Evolutionary conservation across 2,888 invertebrate genomes (phyloP).

Genomic region (Drosophila pegasa): DNA sequence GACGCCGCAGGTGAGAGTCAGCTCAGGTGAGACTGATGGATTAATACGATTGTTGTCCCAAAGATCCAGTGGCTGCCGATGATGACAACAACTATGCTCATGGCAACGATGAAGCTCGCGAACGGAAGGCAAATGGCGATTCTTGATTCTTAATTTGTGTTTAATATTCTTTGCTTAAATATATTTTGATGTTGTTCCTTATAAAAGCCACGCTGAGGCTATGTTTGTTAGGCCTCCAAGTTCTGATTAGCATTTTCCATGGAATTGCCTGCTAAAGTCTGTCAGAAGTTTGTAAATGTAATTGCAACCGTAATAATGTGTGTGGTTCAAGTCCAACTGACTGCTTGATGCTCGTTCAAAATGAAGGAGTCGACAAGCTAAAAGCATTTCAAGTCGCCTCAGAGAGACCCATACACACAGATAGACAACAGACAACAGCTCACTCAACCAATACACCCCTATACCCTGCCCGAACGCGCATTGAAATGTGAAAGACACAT

Average conservation of each 20-base stretch:
- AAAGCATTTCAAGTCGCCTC: background rate
- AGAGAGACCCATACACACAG: background rate
- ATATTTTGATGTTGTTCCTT: too few relatives aligned
- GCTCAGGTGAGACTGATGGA: too few relatives aligned
- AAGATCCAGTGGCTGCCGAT: conserved; percentile 20
- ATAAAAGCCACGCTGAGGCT: too few relatives aligned
- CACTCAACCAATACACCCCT: background rate
- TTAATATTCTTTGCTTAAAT: too few relatives aligned
- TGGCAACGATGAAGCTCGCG: too few relatives aligned
- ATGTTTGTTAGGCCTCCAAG: background rate
- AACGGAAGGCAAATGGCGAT: background rate
- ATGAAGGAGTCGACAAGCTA: background rate
- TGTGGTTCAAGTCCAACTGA: background rate
- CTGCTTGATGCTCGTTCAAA: background rate
- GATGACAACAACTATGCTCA: conserved; percentile 5
- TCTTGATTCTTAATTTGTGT: too few relatives aligned
- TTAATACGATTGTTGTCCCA: too few relatives aligned
- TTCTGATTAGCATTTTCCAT: background rate
- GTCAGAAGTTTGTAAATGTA: background rate
- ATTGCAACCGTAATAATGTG: background rate
- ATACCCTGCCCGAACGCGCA: background rate
- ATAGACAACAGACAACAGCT: background rate
- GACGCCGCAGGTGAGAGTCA: conserved; percentile 16
- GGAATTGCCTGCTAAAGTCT: background rate
- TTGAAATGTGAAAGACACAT: background rate